Percentiles rank a stretch among this genome's conserved stretches.
phyloP scores from a whole-genome alignment of 1,140 invertebrate genomes.

The Teleopsis dalmanni region DNA sequence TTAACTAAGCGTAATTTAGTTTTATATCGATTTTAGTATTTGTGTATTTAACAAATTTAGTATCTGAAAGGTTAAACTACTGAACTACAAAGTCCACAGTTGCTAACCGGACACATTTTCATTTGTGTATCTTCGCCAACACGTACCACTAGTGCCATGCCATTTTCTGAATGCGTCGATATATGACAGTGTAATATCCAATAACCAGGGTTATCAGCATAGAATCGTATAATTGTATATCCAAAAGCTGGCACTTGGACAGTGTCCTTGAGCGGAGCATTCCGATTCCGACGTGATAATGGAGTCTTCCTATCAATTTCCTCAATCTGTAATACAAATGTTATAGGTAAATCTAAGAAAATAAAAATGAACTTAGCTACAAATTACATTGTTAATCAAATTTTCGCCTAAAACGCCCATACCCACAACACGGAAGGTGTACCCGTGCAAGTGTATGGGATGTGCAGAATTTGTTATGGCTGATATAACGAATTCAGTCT shows the following conservation, averaged over 20 bases:
- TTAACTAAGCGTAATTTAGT: too few species aligned
- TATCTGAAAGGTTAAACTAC: neutral
- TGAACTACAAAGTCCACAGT: slow-evolving; percentile 35
- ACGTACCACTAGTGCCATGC: slow-evolving; percentile 50
- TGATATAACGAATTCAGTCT: slow-evolving; percentile 34
- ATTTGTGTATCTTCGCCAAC: slow-evolving; percentile 44
- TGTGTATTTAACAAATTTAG: neutral
- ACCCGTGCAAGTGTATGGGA: slow-evolving; percentile 38
- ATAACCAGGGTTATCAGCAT: slow-evolving; percentile 35
- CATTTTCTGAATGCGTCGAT: slow-evolving; percentile 49
- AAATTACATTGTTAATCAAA: slow-evolving; percentile 19
- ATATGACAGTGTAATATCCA: slow-evolving; percentile 43
- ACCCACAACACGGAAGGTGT: slow-evolving; percentile 38
- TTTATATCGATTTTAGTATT: neutral
- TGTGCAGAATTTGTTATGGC: slow-evolving; percentile 30
- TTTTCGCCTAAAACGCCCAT: slow-evolving; percentile 35
- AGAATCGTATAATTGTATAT: slow-evolving; percentile 36
- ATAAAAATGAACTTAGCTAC: too few species aligned
- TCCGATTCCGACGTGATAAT: slow-evolving; percentile 20
- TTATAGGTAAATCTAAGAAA: neutral
- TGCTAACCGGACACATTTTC: slow-evolving; percentile 41
- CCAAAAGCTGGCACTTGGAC: slow-evolving; percentile 37
- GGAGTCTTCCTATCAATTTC: slow-evolving; percentile 26
- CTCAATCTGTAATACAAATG: slow-evolving; percentile 22
- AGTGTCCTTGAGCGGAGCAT: slow-evolving; percentile 35